Evolutionary conservation across 2,797 vertebrate species (phyloP).

Genomic region (Okamejei kenojei): DNA sequence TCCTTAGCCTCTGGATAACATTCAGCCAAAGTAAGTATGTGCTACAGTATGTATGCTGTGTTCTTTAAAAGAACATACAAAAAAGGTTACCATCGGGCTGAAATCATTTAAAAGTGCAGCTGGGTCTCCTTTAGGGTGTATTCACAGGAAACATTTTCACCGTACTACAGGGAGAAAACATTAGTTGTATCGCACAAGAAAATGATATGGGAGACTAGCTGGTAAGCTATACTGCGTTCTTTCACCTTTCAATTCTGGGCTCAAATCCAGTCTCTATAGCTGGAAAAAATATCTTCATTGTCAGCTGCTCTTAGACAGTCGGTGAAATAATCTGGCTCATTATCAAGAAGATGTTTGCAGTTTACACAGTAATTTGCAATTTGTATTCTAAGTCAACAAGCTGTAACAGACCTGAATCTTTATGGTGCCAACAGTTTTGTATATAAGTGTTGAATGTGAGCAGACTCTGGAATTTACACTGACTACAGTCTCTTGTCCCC

Average conservation of each 20-base stretch:
- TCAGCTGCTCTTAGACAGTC: not conserved
- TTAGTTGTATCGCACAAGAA: not conserved
- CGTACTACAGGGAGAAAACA: not conserved
- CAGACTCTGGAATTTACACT: not conserved
- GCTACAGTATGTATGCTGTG: not conserved
- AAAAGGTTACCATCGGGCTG: not conserved
- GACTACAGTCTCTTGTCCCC: slow-evolving; percentile 40
- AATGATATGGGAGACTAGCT: not conserved
- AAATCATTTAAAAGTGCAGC: not conserved
- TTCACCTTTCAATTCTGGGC: not conserved
- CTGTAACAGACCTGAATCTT: not conserved
- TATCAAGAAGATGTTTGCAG: too few relatives aligned
- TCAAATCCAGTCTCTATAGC: not conserved
- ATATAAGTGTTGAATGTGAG: not conserved
- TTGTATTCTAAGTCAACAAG: not conserved
- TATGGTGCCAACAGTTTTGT: not conserved
- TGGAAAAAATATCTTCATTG: not conserved
- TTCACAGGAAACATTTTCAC: slow-evolving; percentile 9
- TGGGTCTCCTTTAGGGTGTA: not conserved
- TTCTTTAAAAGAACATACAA: not conserved
- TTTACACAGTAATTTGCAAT: not conserved
- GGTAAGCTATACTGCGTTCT: not conserved
- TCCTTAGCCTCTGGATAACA: not conserved
- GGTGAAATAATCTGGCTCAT: not conserved
- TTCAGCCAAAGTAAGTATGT: not conserved